Conservation (phyloP, 2,797 vertebrate species). For the Lemur catta region DNA sequence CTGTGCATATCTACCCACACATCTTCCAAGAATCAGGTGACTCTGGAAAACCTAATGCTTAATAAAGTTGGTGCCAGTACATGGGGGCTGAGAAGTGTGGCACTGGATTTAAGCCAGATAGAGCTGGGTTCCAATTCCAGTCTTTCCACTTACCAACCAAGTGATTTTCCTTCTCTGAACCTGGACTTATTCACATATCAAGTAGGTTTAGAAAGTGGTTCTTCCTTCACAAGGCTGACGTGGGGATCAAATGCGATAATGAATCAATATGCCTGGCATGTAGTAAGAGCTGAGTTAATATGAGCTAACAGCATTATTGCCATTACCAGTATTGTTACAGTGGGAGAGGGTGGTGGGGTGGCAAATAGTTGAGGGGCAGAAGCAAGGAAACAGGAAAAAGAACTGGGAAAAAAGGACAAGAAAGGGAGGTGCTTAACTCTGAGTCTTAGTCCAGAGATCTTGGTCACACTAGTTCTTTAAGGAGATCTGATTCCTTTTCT, state of each 20-base stretch:
- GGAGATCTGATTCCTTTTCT: not conserved
- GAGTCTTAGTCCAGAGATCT: not conserved
- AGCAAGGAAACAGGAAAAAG: not conserved
- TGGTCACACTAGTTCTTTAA: not conserved
- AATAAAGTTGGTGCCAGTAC: not conserved
- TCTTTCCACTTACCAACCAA: not conserved
- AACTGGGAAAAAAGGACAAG: not conserved
- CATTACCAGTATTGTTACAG: not conserved
- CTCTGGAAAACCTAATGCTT: not conserved
- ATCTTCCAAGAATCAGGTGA: not conserved
- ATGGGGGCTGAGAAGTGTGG: not conserved
- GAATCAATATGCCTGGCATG: not conserved
- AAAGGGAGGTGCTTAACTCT: not conserved
- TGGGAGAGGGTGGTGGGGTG: not conserved
- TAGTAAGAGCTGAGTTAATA: not conserved
- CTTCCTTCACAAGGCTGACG: not conserved
- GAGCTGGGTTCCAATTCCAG: not conserved
- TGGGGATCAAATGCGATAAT: not conserved
- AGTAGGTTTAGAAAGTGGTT: not conserved
- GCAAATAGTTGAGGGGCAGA: not conserved
- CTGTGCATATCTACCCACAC: not conserved
- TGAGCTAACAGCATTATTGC: not conserved
- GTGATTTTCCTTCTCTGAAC: not conserved
- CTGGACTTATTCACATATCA: not conserved
- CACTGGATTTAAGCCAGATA: not conserved